A percentile compares a stretch with the other conserved stretches of the same genome.
Evolutionary conservation across 1,140 invertebrate species (phyloP).

Genomic region (Gryllus bimaculatus): DNA sequence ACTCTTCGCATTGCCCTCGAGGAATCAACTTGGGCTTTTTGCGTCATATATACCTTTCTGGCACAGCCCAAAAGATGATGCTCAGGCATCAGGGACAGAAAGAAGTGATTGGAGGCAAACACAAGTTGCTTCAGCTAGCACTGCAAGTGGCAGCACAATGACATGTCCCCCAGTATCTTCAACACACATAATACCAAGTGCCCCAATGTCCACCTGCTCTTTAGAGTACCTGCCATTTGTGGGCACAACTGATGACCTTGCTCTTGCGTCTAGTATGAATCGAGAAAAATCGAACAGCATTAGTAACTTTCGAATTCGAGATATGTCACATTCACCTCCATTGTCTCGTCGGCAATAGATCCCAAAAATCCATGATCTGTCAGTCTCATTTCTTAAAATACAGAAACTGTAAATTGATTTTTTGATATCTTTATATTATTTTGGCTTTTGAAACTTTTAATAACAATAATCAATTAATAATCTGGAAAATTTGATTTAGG

Average conservation of each 20-base stretch:
- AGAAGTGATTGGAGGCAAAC: too few relatives aligned
- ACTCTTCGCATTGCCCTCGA: constrained; percentile 10
- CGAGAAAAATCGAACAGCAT: constrained; percentile 6
- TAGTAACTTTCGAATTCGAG: not conserved
- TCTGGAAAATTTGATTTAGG: too few relatives aligned
- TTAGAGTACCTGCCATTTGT: not conserved
- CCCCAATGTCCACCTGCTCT: not conserved
- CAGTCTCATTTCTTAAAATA: too few relatives aligned
- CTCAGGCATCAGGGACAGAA: not conserved
- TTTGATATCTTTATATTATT: too few relatives aligned
- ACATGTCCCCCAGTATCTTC: not conserved
- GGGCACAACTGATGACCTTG: not conserved
- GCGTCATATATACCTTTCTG: constrained; percentile 20
- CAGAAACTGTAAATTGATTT: too few relatives aligned
- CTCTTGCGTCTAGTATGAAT: not conserved
- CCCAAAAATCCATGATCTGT: not conserved
- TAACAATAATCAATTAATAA: too few relatives aligned
- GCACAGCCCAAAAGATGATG: constrained; percentile 7
- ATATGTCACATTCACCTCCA: constrained; percentile 3
- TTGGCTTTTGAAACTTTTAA: too few relatives aligned
- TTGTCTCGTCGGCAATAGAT: not conserved
- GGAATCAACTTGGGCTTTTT: constrained; percentile 10
- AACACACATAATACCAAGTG: not conserved
- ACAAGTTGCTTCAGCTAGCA: not conserved
- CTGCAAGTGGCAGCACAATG: not conserved